Conservation (phyloP, 2,888 invertebrate genomes). For the Andrena haemorrhoa region DNA sequence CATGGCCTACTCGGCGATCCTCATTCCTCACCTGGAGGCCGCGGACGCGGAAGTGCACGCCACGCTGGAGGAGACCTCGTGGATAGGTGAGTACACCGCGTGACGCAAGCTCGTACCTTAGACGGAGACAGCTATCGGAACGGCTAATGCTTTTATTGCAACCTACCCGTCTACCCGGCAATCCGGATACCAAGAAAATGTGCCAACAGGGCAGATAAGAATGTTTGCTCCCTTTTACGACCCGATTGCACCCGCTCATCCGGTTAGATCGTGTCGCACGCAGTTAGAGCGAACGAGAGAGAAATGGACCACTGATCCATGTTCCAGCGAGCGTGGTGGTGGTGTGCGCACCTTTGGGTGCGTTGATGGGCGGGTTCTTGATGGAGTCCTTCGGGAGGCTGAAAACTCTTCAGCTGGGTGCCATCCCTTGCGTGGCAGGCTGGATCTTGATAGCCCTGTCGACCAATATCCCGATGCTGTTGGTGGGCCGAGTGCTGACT, state of each 20-base stretch:
- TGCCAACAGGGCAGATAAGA: not conserved
- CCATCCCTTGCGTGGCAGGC: conserved; percentile 86
- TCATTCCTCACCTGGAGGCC: conserved; percentile 86
- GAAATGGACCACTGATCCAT: not conserved
- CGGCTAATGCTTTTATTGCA: too few relatives aligned
- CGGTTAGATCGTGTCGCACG: not conserved
- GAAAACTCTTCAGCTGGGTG: conserved; percentile 86
- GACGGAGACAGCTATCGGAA: not conserved
- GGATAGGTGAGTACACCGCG: conserved; percentile 85
- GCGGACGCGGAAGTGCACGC: conserved; percentile 77
- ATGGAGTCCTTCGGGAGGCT: conserved; percentile 87
- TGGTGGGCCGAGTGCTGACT: conserved; percentile 86
- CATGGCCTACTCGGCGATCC: conserved; percentile 87
- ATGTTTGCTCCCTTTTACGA: not conserved
- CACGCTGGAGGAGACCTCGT: conserved; percentile 85
- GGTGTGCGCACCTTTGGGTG: conserved; percentile 86
- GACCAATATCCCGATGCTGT: conserved; percentile 85
- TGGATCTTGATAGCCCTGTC: conserved; percentile 87
- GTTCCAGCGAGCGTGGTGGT: conserved; percentile 87
- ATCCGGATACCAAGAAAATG: too few relatives aligned
- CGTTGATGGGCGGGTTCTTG: conserved; percentile 86
- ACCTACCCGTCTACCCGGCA: too few relatives aligned
- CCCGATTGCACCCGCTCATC: too few relatives aligned
- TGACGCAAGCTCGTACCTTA: not conserved
- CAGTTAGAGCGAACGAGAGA: not conserved